Conservation (phyloP, 1,140 invertebrate genomes). For the Tetragnatha versicolor region DNA sequence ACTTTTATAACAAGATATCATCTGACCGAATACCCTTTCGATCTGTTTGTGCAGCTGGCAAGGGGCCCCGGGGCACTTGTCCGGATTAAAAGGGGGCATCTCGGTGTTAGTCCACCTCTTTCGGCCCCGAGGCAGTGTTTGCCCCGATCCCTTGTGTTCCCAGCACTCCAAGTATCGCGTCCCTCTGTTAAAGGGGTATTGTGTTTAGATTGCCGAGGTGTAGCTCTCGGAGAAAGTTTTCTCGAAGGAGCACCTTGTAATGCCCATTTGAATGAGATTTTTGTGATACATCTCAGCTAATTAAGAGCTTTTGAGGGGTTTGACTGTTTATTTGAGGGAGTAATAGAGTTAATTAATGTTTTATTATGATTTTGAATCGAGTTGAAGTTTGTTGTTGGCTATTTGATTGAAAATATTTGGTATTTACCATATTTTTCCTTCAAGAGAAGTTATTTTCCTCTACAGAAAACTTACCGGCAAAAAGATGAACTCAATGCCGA, state of each 20-base stretch:
- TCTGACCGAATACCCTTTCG: not conserved
- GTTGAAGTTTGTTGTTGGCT: too few species aligned
- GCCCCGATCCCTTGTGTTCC: conserved; percentile 26
- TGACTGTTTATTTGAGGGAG: too few species aligned
- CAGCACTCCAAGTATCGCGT: conserved; percentile 25
- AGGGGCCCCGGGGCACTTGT: not conserved
- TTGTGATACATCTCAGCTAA: too few species aligned
- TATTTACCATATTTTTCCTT: too few species aligned
- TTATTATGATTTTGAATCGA: too few species aligned
- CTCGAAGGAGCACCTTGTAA: not conserved
- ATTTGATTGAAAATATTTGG: too few species aligned
- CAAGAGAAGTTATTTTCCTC: too few species aligned
- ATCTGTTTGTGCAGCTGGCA: conserved; percentile 31
- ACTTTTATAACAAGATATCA: conserved; percentile 48
- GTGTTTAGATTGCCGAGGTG: conserved; percentile 14
- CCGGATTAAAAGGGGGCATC: not conserved
- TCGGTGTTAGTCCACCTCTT: conserved; percentile 23
- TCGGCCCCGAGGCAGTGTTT: conserved; percentile 30
- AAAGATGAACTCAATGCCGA: too few species aligned
- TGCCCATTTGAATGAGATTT: too few species aligned
- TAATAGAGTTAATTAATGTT: too few species aligned
- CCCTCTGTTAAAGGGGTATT: conserved; percentile 34
- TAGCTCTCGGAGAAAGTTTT: conserved; percentile 24
- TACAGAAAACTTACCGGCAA: too few species aligned
- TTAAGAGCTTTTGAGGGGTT: too few species aligned